These are phyloP conservation scores for Entelurus aequoreus DNA, from an alignment of 2,113 vertebrate species.

Conservation along the genomic window DNA sequence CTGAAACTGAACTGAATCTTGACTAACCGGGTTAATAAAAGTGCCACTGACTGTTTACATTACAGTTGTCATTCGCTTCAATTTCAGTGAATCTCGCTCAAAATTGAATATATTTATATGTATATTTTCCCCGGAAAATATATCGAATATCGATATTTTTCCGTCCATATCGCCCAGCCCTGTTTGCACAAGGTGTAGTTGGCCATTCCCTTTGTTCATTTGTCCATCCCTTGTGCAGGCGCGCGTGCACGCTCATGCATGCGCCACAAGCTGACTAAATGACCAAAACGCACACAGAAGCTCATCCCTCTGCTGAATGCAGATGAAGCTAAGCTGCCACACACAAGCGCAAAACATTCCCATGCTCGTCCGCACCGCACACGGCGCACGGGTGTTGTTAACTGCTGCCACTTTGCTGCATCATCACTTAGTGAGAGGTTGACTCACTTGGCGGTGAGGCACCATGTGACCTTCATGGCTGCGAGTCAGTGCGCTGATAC, in stretches of 20 bases:
- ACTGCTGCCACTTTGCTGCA: neutral
- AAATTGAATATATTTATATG: too few relatives aligned
- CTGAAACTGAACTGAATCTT: too few relatives aligned
- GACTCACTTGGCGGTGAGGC: neutral
- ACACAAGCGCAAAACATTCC: neutral
- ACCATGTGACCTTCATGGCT: constrained; percentile 21
- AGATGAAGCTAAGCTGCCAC: constrained; percentile 15
- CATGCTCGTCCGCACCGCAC: neutral
- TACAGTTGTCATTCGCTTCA: too few relatives aligned
- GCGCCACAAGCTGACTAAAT: constrained; percentile 12
- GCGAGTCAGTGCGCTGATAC: constrained; percentile 7
- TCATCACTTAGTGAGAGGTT: neutral
- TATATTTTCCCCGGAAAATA: too few relatives aligned
- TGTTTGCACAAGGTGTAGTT: constrained; percentile 36
- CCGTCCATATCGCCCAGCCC: too few relatives aligned
- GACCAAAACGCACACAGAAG: constrained; percentile 6
- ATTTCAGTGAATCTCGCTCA: too few relatives aligned
- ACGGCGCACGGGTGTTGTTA: neutral
- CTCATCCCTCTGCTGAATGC: constrained; percentile 9
- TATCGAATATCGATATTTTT: too few relatives aligned
- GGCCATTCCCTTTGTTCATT: constrained; percentile 48
- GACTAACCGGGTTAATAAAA: too few relatives aligned
- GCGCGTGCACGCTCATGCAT: constrained; percentile 2
- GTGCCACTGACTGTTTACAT: too few relatives aligned
- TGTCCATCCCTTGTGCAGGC: constrained; percentile 20